Conservation (phyloP, 2,888 invertebrate genomes). For the Drosophila robusta region DNA sequence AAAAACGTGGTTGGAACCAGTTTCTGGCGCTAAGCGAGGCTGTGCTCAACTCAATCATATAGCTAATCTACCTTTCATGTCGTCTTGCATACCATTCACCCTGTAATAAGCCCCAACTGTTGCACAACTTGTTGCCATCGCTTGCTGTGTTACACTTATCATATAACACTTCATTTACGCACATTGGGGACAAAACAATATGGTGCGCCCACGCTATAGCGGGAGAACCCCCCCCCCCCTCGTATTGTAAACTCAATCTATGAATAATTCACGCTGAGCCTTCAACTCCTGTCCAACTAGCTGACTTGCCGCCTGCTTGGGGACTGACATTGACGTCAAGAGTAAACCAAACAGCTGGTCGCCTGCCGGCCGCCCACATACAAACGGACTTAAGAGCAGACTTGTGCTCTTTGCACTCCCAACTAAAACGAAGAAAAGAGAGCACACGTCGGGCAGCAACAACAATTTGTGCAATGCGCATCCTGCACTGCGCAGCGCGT, state of each 20-base stretch:
- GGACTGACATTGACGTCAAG: slow-evolving; percentile 70
- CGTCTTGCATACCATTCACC: slow-evolving; percentile 15
- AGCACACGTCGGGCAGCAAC: slow-evolving; percentile 26
- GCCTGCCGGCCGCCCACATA: slow-evolving; percentile 62
- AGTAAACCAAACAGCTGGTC: slow-evolving; percentile 62
- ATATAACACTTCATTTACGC: slow-evolving; percentile 69
- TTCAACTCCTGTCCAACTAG: slow-evolving; percentile 49
- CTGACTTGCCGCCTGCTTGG: slow-evolving; percentile 12
- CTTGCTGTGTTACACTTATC: slow-evolving; percentile 68
- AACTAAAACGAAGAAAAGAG: slow-evolving; percentile 35
- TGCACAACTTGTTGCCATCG: slow-evolving; percentile 61
- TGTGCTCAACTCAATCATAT: background rate
- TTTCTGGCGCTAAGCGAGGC: no score
- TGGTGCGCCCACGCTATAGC: slow-evolving; percentile 64
- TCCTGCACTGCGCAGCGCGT: slow-evolving; percentile 79
- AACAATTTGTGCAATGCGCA: slow-evolving; percentile 60
- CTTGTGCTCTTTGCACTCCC: slow-evolving; percentile 29
- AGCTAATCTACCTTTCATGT: slow-evolving; percentile 20
- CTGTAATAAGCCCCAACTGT: slow-evolving; percentile 59
- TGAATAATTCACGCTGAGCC: slow-evolving; percentile 71
- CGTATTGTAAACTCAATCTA: slow-evolving; percentile 63
- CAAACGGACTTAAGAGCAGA: slow-evolving; percentile 44
- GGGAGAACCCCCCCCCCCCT: background rate
- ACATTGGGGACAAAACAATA: slow-evolving; percentile 59
- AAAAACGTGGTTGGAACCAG: no score